Conservation (phyloP, 2,113 vertebrate species). For the Casuarius casuarius region DNA sequence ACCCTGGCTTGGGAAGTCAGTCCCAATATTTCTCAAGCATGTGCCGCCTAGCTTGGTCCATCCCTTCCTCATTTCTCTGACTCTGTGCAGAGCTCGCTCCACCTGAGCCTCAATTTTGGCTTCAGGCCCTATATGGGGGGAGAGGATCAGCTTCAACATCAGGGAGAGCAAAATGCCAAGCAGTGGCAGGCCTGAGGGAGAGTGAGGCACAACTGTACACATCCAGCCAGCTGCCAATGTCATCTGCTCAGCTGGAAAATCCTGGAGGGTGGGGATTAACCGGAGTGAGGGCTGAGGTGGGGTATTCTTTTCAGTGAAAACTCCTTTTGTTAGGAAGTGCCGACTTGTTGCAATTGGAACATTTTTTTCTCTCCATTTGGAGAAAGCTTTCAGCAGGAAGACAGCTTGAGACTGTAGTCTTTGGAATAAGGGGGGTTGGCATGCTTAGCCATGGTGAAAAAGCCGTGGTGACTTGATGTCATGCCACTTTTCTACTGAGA, state of each 20-base stretch:
- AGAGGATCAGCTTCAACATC: not conserved
- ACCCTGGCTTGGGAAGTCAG: not conserved
- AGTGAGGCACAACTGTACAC: not conserved
- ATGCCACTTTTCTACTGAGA: not conserved
- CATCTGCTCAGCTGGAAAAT: not conserved
- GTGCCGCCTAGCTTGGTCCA: not conserved
- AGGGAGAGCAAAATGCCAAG: not conserved
- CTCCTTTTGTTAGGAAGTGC: not conserved
- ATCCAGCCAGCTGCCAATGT: not conserved
- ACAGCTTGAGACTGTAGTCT: not conserved
- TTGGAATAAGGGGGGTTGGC: not conserved
- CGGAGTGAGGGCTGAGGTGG: not conserved
- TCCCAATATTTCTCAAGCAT: not conserved
- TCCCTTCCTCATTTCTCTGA: not conserved
- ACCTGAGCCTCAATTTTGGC: not conserved
- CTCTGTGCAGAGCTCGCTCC: not conserved
- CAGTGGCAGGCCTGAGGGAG: not conserved
- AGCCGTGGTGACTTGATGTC: not conserved
- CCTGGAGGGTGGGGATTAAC: not conserved
- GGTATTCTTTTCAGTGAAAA: not conserved
- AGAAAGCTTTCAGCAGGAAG: not conserved
- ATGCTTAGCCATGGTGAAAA: not conserved
- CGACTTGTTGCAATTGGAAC: not conserved
- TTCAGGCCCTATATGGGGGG: not conserved
- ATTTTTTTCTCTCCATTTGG: not conserved